Conservation (phyloP, 2,888 invertebrate species). For the Helleia helle region DNA sequence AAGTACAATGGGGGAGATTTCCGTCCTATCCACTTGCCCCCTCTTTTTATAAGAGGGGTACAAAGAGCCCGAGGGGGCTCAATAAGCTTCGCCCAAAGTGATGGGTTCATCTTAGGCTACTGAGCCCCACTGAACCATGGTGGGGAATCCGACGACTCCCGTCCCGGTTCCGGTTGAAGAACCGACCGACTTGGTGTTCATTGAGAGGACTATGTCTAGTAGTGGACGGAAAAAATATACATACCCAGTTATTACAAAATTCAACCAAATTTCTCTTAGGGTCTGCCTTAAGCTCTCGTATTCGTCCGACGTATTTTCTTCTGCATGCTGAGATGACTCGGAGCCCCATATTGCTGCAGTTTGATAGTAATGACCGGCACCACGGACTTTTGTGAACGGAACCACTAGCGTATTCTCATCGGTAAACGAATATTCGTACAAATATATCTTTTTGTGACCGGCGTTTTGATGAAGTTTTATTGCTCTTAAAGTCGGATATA, state of each 20-base stretch:
- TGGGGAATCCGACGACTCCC: no score
- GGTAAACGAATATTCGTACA: conserved; percentile 37
- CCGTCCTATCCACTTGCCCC: no score
- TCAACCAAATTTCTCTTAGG: conserved; percentile 34
- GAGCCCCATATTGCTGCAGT: conserved; percentile 24
- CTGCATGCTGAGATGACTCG: neutral
- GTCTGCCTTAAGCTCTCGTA: conserved; percentile 24
- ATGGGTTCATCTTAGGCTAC: no score
- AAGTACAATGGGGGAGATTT: no score
- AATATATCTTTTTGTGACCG: conserved; percentile 34
- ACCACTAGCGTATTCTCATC: conserved; percentile 26
- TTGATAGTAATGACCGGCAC: conserved; percentile 29
- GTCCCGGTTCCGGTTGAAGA: no score
- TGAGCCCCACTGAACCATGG: no score
- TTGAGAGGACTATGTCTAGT: no score
- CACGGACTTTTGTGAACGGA: conserved; percentile 24
- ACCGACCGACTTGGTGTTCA: no score
- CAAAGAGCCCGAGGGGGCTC: no score
- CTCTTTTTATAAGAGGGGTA: no score
- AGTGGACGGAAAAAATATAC: no score
- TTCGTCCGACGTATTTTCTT: conserved; percentile 19
- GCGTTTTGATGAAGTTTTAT: conserved; percentile 29
- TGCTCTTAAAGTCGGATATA: conserved; percentile 28
- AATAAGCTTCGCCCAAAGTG: no score
- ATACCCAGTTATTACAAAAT: conserved; percentile 35